Conservation (phyloP, 1,140 invertebrate genomes). For the Sarcophaga bullata region DNA sequence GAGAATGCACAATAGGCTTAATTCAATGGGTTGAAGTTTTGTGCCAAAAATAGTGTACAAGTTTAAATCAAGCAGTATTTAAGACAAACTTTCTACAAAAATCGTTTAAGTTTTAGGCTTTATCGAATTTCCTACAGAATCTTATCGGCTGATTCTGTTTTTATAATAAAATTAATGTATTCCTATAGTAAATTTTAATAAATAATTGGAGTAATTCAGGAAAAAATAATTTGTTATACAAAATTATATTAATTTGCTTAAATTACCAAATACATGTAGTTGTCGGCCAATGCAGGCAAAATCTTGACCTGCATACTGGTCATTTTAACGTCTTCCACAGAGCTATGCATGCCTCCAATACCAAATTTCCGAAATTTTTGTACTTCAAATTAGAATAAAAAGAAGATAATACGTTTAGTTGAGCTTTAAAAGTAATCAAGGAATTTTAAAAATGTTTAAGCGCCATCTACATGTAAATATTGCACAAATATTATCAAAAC, state of each 20-base stretch:
- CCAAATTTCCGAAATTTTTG: constrained; percentile 68
- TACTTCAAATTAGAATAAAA: constrained; percentile 50
- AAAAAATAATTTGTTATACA: background rate
- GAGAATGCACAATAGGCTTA: too few relatives aligned
- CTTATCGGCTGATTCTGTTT: too few relatives aligned
- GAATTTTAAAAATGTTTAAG: background rate
- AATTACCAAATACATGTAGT: constrained; percentile 95
- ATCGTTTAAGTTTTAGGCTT: too few relatives aligned
- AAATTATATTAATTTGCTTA: background rate
- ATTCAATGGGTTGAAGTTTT: too few relatives aligned
- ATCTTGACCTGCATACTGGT: constrained; percentile 77
- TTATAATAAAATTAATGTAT: too few relatives aligned
- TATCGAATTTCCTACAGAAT: too few relatives aligned
- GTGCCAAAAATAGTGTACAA: too few relatives aligned
- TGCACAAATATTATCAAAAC: background rate
- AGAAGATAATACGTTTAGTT: background rate
- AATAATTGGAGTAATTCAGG: background rate
- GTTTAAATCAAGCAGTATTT: too few relatives aligned
- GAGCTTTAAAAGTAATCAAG: background rate
- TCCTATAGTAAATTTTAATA: too few relatives aligned
- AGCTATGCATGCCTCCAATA: constrained; percentile 71
- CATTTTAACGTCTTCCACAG: constrained; percentile 66
- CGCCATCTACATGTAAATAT: constrained; percentile 15
- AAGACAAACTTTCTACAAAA: too few relatives aligned
- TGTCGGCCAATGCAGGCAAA: constrained; percentile 84